Percentiles rank a stretch among this genome's conserved stretches.
phyloP scores from a whole-genome alignment of 2,113 vertebrate species.

The Pseudopipra pipra region DNA sequence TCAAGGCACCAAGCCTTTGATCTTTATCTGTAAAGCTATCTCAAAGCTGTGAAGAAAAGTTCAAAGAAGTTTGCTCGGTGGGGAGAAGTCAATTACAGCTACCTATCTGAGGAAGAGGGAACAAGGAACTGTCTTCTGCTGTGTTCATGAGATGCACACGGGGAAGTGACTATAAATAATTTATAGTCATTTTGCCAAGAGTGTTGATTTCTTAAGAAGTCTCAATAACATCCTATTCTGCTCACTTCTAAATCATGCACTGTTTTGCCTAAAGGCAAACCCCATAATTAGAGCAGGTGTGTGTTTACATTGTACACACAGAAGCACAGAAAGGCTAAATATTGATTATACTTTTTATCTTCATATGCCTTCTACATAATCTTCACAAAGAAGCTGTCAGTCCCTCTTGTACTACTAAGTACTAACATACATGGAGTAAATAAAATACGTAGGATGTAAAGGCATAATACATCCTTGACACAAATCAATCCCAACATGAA shows the following conservation, averaged over 20 bases:
- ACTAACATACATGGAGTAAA: neutral
- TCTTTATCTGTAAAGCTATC: constrained; percentile 14
- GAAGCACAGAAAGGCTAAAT: neutral
- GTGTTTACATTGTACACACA: constrained; percentile 1
- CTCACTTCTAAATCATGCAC: neutral
- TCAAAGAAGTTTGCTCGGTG: constrained; percentile 2
- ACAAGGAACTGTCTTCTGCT: neutral
- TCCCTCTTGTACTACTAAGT: neutral
- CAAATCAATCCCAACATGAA: neutral
- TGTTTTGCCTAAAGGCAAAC: neutral
- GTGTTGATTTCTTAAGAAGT: neutral
- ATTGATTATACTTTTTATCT: neutral
- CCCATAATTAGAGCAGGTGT: neutral
- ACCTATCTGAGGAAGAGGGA: neutral
- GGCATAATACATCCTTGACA: neutral
- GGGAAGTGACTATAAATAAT: neutral
- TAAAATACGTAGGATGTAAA: neutral
- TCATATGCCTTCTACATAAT: neutral
- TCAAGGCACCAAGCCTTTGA: neutral
- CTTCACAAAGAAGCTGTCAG: neutral
- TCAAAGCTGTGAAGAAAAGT: neutral
- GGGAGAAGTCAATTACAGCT: neutral
- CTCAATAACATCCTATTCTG: neutral
- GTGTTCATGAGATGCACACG: neutral
- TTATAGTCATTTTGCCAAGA: neutral